phyloP scores from a whole-genome alignment of 2,113 vertebrate genomes.

The Alosa alosa region DNA sequence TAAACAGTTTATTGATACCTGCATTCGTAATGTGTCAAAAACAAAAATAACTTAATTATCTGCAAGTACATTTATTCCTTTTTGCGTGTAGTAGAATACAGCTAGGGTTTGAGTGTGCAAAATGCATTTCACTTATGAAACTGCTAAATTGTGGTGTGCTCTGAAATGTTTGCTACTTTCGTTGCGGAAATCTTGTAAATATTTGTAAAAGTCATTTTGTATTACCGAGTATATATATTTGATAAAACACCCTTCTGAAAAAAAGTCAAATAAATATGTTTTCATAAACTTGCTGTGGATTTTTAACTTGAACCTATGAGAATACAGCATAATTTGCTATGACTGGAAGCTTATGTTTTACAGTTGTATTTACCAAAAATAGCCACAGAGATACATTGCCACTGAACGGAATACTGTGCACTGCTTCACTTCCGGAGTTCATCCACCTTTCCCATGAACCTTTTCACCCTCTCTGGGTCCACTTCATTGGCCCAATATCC shows the following conservation, averaged over 20 bases:
- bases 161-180: not conserved
- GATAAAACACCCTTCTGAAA: constrained; percentile 30
- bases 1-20: not conserved
- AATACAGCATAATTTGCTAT: not conserved
- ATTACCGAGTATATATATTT: constrained; percentile 30
- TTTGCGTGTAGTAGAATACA: not conserved
- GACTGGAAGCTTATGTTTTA: not conserved
- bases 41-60: not conserved
- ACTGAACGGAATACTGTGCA: not conserved
- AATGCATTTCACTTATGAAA: not conserved
- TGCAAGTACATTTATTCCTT: not conserved
- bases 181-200: constrained; percentile 44
- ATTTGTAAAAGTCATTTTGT: constrained; percentile 34
- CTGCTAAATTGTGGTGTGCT: not conserved
- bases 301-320: not conserved
- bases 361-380: not conserved
- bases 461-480: constrained; percentile 70
- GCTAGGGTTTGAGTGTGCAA: not conserved
- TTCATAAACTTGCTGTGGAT: not conserved
- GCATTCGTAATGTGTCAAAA: not conserved
- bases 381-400: not conserved
- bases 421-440: constrained; percentile 59
- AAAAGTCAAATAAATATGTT: constrained; percentile 37
- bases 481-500: constrained; percentile 78
- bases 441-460: constrained; percentile 75